Conservation (phyloP, 2,888 invertebrate genomes). For the Epirrita christyi region DNA sequence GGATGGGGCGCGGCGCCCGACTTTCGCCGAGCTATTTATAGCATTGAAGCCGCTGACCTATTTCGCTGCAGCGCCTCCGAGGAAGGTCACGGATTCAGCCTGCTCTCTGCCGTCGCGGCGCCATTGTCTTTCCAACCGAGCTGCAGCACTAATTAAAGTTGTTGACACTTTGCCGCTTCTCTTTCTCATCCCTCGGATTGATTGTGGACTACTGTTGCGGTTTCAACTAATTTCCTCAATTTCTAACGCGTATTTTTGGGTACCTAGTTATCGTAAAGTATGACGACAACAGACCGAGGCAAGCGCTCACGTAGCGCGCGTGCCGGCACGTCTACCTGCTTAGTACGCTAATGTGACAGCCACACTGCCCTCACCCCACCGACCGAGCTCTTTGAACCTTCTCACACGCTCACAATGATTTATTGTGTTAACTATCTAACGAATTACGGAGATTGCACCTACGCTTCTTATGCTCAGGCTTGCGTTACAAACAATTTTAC, state of each 20-base stretch:
- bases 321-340: constrained; percentile 67
- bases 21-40: constrained; percentile 84
- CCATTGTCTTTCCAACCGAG: constrained; percentile 79
- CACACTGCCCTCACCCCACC: constrained; percentile 41
- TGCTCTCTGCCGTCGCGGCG: constrained; percentile 76
- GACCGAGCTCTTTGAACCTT: constrained; percentile 46
- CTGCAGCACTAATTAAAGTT: constrained; percentile 82
- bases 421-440: constrained; percentile 46
- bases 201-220: constrained; percentile 35
- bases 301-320: constrained; percentile 50
- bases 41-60: constrained; percentile 84
- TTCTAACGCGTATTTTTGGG: background rate
- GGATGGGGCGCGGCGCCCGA: constrained; percentile 79
- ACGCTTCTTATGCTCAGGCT: constrained; percentile 18
- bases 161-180: constrained; percentile 74
- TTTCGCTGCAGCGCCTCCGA: constrained; percentile 80
- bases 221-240: constrained; percentile 19
- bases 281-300: constrained; percentile 33
- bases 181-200: constrained; percentile 52
- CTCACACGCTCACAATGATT: constrained; percentile 48
- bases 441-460: constrained; percentile 40
- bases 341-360: constrained; percentile 66
- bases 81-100: constrained; percentile 84
- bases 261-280: constrained; percentile 28
- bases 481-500: constrained; percentile 27